Conservation (phyloP, 92 coral and sea anemone genomes). For the Porites evermanni region DNA sequence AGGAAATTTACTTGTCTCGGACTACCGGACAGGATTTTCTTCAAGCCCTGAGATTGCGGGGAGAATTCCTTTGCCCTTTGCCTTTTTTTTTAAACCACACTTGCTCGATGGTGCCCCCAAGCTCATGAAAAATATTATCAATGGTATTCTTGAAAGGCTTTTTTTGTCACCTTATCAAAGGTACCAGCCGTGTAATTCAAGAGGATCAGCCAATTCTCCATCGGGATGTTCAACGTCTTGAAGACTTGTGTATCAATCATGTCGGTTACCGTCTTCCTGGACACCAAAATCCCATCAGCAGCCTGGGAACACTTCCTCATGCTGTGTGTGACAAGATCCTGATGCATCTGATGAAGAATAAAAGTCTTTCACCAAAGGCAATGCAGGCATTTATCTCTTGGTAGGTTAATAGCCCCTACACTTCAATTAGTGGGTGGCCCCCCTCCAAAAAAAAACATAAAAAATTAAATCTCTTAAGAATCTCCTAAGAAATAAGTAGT, state of each 20-base stretch:
- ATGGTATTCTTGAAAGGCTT: no score
- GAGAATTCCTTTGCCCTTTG: no score
- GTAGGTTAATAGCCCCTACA: constrained; percentile 48
- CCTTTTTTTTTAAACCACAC: no score
- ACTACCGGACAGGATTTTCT: no score
- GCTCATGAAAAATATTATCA: no score
- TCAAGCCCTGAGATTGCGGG: no score
- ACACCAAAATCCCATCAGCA: constrained; percentile 76
- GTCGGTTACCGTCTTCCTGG: constrained; percentile 84
- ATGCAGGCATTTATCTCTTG: constrained; percentile 85
- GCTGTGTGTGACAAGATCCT: constrained; percentile 85
- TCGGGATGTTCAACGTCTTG: constrained; percentile 77
- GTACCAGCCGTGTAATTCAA: constrained; percentile 38
- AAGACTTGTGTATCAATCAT: constrained; percentile 79
- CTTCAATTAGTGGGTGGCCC: not conserved
- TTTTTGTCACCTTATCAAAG: not conserved
- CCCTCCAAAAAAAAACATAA: not conserved
- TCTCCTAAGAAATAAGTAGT: no score
- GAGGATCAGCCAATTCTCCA: constrained; percentile 66
- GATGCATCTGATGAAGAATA: constrained; percentile 77
- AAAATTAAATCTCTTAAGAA: no score
- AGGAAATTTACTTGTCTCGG: no score
- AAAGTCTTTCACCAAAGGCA: constrained; percentile 80
- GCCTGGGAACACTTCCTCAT: constrained; percentile 82
- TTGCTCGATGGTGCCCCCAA: no score